Evolutionary conservation across 2,888 invertebrate genomes (phyloP), one percentile per base, ranked within the genome.

Genomic region (Polyommatus iphigenia): DNA sequence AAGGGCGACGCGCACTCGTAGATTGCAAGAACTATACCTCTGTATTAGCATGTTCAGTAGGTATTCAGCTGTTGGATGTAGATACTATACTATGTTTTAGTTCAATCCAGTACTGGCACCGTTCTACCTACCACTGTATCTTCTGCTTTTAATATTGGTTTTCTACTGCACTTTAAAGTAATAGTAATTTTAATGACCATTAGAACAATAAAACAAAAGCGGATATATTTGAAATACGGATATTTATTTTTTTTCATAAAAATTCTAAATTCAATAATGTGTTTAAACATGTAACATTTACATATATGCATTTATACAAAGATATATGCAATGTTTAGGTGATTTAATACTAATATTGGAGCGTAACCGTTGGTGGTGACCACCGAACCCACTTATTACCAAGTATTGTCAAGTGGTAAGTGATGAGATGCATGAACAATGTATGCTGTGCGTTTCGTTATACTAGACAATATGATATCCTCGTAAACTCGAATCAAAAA

Each of bases 191-290:
- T 15, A 54, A 54, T 54, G 15, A 54, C 18, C 1, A 29, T 13
- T 4, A 29, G 10, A 20, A 29, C 29, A 80, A 82, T 82, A 82
- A 85, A 93, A 91, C 91, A 89, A 79, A 92, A 91, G 89, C 83
- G 88, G 83, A 84, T 93, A 91, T 93, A 93, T 94, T 94, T 94
- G 94, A 94, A 94, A 94, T 94, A 94, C 94, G 93, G 94, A 94
- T 94, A 93, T 94, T 94, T 94, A 94, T 94, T 94, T 92, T 93
- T 93, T 94, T 94, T 94, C 94, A 94, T 94, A 94, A 94, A 94
- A 94, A 94, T 94, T 94, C 94, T 94, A 94, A 94, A 92, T 92
- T 94, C 92, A 94, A 92, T 94, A 93, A 94, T 94, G 94, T 94
- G 94, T 94, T 93, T 93, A 93, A 94, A 94, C 93, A 94, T 94